phyloP scores from a whole-genome alignment of 1,140 invertebrate species.

The Eulimnadia texana region DNA sequence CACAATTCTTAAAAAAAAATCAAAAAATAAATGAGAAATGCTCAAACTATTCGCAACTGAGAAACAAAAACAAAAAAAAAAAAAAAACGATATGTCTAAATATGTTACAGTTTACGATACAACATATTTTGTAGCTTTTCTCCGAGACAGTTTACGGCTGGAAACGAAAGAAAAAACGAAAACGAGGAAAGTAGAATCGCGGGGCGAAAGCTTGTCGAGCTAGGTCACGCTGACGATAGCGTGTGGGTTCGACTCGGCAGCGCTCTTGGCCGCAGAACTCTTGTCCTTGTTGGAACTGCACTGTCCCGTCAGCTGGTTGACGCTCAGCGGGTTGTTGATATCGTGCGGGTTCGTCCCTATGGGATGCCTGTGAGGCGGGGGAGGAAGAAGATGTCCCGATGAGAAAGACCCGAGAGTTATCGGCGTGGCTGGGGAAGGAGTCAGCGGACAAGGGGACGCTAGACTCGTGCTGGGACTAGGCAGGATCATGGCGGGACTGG shows the following conservation, averaged over 20 bases:
- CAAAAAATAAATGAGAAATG: too few relatives aligned
- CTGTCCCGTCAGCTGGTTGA: constrained; percentile 68
- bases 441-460: constrained; percentile 23
- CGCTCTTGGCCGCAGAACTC: background rate
- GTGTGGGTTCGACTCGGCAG: constrained; percentile 3
- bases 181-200: background rate
- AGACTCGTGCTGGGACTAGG: constrained; percentile 37
- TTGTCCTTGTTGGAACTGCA: constrained; percentile 26
- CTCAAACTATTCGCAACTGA: too few relatives aligned
- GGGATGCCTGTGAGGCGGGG: constrained; percentile 45
- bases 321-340: constrained; percentile 77
- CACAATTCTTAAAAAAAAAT: too few relatives aligned
- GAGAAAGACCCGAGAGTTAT: constrained; percentile 36
- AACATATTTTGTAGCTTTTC: too few relatives aligned
- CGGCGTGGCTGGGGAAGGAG: constrained; percentile 23
- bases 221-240: constrained; percentile 8
- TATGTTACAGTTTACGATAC: too few relatives aligned
- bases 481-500: constrained; percentile 46
- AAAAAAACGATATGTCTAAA: too few relatives aligned
- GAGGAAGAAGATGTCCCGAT: constrained; percentile 27
- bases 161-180: too few relatives aligned
- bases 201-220: background rate
- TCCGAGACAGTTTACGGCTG: background rate
- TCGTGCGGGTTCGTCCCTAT: constrained; percentile 79
- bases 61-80: too few relatives aligned